A percentile compares a stretch with the other conserved stretches of the same genome.
Conservation (phyloP, 2,113 vertebrate genomes). For the Rafetus swinhoei region DNA sequence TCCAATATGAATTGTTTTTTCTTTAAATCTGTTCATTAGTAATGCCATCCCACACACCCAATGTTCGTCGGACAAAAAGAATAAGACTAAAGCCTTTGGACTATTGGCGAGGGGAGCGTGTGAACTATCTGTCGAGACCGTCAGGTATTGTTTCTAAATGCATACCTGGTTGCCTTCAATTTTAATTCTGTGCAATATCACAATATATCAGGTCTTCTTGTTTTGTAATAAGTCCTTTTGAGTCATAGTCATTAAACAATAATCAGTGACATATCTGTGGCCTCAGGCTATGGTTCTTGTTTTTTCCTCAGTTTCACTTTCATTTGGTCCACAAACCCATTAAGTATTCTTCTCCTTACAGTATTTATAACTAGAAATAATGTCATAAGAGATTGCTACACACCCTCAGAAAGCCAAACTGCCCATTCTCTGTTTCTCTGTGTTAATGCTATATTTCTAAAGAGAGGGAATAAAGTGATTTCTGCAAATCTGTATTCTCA, state of each 20-base stretch:
- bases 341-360: neutral
- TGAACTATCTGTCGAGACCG: constrained; percentile 51
- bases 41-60: constrained; percentile 75
- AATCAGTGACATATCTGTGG: neutral
- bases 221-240: neutral
- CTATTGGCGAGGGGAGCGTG: constrained; percentile 81
- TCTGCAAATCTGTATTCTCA: neutral
- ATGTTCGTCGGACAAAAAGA: constrained; percentile 79
- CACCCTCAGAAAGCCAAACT: neutral
- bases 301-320: neutral
- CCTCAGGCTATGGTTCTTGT: neutral
- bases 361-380: neutral
- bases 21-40: constrained; percentile 61
- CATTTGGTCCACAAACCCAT: neutral
- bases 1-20: neutral
- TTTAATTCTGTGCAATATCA: neutral
- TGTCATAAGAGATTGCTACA: neutral
- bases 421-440: neutral
- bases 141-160: constrained; percentile 69
- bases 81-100: constrained; percentile 77
- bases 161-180: neutral
- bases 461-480: neutral
- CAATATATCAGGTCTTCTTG: neutral
- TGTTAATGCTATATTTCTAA: neutral
- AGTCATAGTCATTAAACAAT: neutral